Evolutionary conservation across 2,888 invertebrate species (phyloP).

Genomic region (Sminthurinus aureus): DNA sequence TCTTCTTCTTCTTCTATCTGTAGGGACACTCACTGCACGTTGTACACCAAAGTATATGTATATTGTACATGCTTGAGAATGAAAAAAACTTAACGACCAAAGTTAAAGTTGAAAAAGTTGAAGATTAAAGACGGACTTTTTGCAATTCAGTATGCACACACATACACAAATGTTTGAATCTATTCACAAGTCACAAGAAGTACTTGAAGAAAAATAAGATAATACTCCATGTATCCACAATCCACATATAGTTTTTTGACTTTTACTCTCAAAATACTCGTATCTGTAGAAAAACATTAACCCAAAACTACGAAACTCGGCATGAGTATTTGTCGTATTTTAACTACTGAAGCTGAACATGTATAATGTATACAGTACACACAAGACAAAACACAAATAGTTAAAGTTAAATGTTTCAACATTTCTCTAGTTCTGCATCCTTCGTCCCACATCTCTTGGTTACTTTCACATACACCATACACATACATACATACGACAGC

Average conservation of each 20-base stretch:
- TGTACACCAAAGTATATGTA: neutral
- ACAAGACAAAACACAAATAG: neutral
- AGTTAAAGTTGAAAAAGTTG: neutral
- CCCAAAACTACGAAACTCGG: neutral
- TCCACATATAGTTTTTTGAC: neutral
- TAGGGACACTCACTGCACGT: no score
- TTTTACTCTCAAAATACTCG: neutral
- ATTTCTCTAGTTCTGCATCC: neutral
- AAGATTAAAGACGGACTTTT: neutral
- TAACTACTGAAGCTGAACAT: neutral
- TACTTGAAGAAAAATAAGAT: no score
- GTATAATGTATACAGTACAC: neutral
- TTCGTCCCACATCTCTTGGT: no score
- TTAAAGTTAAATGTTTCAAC: neutral
- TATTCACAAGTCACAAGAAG: neutral
- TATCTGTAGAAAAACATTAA: neutral
- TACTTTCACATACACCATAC: no score
- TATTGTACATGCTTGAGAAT: neutral
- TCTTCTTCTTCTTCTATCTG: no score
- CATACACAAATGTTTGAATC: neutral
- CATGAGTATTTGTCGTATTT: neutral
- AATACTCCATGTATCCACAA: no score
- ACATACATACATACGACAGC: no score
- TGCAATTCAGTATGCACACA: neutral
- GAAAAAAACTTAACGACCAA: neutral